phyloP scores from a whole-genome alignment of 2,888 invertebrate genomes.

The Nomada fabriciana region DNA sequence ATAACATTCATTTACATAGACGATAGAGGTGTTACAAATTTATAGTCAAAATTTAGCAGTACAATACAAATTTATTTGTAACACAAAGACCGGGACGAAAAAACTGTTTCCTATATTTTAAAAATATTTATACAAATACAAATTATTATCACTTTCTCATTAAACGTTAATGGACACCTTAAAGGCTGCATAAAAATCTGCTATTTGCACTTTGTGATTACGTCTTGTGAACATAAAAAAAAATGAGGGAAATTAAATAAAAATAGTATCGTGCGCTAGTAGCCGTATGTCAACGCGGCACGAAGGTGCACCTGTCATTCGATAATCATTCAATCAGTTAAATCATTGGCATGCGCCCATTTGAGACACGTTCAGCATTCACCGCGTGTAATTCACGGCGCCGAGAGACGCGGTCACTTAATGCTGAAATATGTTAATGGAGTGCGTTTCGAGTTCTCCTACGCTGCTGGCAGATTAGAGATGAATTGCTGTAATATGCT shows the following conservation, averaged over 20 bases:
- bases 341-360: constrained; percentile 52
- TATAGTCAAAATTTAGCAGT: no score
- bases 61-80: no score
- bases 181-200: no score
- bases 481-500: constrained; percentile 66
- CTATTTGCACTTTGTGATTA: no score
- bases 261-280: not conserved
- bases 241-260: not conserved
- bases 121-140: no score
- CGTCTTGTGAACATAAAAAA: not conserved
- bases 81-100: no score
- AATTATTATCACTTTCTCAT: no score
- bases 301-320: not conserved
- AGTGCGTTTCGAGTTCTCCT: constrained; percentile 72
- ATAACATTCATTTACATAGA: no score
- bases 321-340: constrained; percentile 39
- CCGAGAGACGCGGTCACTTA: constrained; percentile 67
- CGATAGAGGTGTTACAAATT: no score
- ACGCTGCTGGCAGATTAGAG: constrained; percentile 66
- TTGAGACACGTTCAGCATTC: constrained; percentile 59
- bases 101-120: no score
- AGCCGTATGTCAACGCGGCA: not conserved
- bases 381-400: constrained; percentile 62
- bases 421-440: constrained; percentile 74
- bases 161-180: no score